Evolutionary conservation across 1,140 invertebrate genomes (phyloP), one percentile per base, ranked within the genome.

Genomic region (Drosophila murphyi): DNA sequence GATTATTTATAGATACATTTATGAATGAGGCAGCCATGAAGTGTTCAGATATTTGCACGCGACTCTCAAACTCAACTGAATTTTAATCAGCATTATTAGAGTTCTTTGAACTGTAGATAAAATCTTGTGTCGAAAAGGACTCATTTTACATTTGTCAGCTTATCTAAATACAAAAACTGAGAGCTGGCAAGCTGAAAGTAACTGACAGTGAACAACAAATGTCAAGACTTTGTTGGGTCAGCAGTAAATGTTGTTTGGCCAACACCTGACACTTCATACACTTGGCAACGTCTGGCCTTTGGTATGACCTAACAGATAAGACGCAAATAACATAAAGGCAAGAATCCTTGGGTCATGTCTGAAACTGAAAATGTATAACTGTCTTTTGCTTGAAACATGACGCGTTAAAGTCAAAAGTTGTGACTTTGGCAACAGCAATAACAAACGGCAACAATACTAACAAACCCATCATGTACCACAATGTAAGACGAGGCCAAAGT

Each of bases 361-460:
- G 45, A 57, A 64, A 28, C 55, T n/a, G 34, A 50, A 68, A 73
- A 73, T 73, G 71, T 73, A 20, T 20, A 69, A 73, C 50, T 73
- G 64, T 73, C 64, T 37, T 43, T 48, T 62, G 63, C 54, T 47
- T 35, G 59, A 76, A 80, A 83, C 80, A 82, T 69, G 81, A 82
- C 70, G 82, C 78, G 75, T 85, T 87, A 63, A 88, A 88, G 83
- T 82, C 79, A 86, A 75, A 86, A 82, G 79, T 87, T 87, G 75
- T 28, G 41, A 20, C 35, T 37, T 48, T 63, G 59, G 67, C 47
- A 51, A 37, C 39, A 59, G 41, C 74, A 68, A 54, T 37, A 50
- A 67, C 37, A 41, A 65, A 31, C 12, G 28, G 10, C 43, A 59
- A 63, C 59, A 67, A 45, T 5, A 52, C 10, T n/a, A 28, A 37